Evolutionary conservation across 35 echinoderm and acorn worm genomes (phyloP).

Genomic region (Anneissia japonica): DNA sequence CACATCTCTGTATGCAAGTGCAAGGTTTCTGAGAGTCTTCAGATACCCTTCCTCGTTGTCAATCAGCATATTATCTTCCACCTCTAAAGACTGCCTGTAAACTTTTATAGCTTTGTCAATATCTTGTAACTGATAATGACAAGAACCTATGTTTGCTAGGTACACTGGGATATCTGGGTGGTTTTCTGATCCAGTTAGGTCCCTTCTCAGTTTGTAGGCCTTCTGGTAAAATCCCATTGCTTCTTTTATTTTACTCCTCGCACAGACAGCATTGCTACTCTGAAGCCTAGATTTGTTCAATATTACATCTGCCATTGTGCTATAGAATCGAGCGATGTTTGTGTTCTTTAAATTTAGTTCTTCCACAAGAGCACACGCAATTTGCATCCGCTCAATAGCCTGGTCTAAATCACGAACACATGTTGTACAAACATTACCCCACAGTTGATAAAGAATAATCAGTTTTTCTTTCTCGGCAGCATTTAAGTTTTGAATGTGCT

Average conservation of each 20-base stretch:
- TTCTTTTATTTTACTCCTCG: background rate
- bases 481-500: background rate
- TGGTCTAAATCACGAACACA: background rate
- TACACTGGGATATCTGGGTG: conserved; percentile 65
- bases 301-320: background rate
- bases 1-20: background rate
- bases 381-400: background rate
- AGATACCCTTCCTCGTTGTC: background rate
- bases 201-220: conserved; percentile 52
- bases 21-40: background rate
- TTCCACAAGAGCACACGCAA: background rate
- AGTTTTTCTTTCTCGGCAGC: background rate
- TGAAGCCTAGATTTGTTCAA: background rate
- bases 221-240: conserved; percentile 60
- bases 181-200: conserved; percentile 48
- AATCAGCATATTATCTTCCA: conserved; percentile 57
- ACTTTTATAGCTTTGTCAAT: conserved; percentile 56
- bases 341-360: background rate
- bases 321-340: background rate
- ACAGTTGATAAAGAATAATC: background rate
- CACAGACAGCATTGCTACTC: background rate
- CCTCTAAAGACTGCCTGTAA: conserved; percentile 60
- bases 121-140: conserved; percentile 64
- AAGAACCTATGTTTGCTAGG: conserved; percentile 67
- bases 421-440: background rate